Base-by-base conservation (phyloP, 2,888 invertebrate genomes). In the Diarsia dahlii region DNA sequence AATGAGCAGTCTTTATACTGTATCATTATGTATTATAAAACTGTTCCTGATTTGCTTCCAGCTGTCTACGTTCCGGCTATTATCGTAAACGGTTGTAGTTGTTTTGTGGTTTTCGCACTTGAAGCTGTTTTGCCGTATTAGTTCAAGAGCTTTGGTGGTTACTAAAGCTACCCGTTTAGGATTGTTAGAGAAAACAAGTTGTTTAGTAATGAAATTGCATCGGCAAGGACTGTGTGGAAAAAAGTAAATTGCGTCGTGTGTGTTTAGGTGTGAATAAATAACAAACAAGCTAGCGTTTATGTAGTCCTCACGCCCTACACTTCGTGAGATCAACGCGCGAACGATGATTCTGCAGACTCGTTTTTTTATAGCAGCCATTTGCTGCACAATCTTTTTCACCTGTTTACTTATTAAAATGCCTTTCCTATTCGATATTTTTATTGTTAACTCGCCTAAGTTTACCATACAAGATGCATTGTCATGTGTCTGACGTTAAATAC, bases 1-100 rank as follows among this genome's bases (percentile, higher is more conserved):
- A 83, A 83, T 83, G 74, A 84, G 76, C 80, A 83, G 71, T 78
- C 82, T 83, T 83, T 71, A 84, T 69, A 76, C 74, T 73, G 77
- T 76, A 81, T 76, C 76, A 85, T 83, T 83, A 84, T 71, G 73
- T 71, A 84, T 80, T 84, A 83, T 83, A 80, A 83, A 76, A 84
- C 39, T 76, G 80, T 80, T 80, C 68, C 73, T 76, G 73, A 80
- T 84, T 76, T 80, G 79, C 71, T 78, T 67, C 73, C 46, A 81
- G 65, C 71, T 63, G 68, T 67, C 78, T 60, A 71, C 23, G 67
- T 66, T 81, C 76, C 34, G 71, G 76, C 68, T 58, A 82, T 82
- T 81, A 78, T 82, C 45, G 28, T 70, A 82, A 82, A 78, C 64
- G 73, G 4, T 45, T 78, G 63, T 18, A 81, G 48, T 71, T 50